phyloP scores from a whole-genome alignment of 2,888 invertebrate species.

The Epiperipatus broadwayi region DNA sequence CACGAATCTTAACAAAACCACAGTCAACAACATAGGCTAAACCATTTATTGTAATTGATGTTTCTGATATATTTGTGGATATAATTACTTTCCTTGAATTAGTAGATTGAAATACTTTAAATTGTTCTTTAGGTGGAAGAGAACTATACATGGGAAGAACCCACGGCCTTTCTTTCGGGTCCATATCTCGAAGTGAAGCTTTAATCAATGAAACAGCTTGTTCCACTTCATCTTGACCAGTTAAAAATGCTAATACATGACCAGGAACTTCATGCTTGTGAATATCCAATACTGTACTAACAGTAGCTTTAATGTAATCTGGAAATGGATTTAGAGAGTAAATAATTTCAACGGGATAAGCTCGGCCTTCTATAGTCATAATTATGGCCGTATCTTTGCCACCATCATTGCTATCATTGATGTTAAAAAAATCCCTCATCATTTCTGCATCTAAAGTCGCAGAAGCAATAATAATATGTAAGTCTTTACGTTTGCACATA shows the following conservation, averaged over 20 bases:
- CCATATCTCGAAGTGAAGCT: constrained; percentile 24
- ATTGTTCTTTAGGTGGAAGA: constrained; percentile 60
- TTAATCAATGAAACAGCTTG: constrained; percentile 34
- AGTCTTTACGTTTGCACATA: constrained; percentile 53
- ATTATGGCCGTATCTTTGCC: constrained; percentile 51
- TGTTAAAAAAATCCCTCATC: constrained; percentile 55
- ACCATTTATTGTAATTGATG: constrained; percentile 82
- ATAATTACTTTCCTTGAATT: constrained; percentile 69
- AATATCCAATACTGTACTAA: constrained; percentile 72
- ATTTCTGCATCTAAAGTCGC: constrained; percentile 87
- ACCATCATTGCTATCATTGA: constrained; percentile 24
- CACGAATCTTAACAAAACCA: constrained; percentile 83
- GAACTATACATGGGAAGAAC: constrained; percentile 83
- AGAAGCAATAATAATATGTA: constrained; percentile 72
- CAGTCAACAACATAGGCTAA: constrained; percentile 81
- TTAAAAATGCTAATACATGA: constrained; percentile 76
- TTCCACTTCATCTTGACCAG: constrained; percentile 84
- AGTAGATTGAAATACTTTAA: constrained; percentile 57
- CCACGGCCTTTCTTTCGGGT: constrained; percentile 31
- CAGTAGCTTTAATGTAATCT: constrained; percentile 66
- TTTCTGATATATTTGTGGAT: constrained; percentile 91
- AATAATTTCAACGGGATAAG: constrained; percentile 65
- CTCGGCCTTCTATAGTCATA: constrained; percentile 57
- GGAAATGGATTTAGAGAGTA: constrained; percentile 62
- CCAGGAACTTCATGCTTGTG: constrained; percentile 50